Percentiles rank a stretch among this genome's conserved stretches.
Evolutionary conservation across 2,797 vertebrate genomes (phyloP).

Genomic region (Antrozous pallidus): DNA sequence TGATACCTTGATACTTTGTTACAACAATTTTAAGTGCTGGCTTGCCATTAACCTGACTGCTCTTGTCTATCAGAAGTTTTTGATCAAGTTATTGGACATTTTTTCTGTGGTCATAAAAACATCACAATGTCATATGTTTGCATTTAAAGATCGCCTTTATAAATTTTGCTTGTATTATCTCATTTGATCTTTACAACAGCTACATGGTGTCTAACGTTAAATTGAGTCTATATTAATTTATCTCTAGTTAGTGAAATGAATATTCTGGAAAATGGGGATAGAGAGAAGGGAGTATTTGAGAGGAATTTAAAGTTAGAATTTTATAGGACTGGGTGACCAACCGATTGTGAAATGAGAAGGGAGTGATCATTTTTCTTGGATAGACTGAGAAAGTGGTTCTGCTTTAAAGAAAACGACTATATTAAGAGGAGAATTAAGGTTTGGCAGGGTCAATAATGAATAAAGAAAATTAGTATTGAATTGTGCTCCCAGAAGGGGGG

Average conservation of each 20-base stretch:
- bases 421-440: not conserved
- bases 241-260: not conserved
- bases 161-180: not conserved
- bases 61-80: not conserved
- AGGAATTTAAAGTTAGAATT: not conserved
- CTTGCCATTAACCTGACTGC: not conserved
- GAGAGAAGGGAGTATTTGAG: not conserved
- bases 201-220: not conserved
- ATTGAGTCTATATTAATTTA: not conserved
- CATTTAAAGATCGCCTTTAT: not conserved
- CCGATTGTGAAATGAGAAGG: not conserved
- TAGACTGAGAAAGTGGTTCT: not conserved
- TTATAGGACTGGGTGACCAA: not conserved
- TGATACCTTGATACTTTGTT: not conserved
- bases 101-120: not conserved
- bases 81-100: not conserved
- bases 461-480: not conserved
- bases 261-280: not conserved
- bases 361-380: not conserved
- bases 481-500: not conserved
- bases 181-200: not conserved
- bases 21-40: not conserved
- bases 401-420: not conserved
- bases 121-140: not conserved
- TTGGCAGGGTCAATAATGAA: not conserved